Base-by-base conservation (phyloP, 2,113 vertebrate genomes). In the Porphyrio hochstetteri region DNA sequence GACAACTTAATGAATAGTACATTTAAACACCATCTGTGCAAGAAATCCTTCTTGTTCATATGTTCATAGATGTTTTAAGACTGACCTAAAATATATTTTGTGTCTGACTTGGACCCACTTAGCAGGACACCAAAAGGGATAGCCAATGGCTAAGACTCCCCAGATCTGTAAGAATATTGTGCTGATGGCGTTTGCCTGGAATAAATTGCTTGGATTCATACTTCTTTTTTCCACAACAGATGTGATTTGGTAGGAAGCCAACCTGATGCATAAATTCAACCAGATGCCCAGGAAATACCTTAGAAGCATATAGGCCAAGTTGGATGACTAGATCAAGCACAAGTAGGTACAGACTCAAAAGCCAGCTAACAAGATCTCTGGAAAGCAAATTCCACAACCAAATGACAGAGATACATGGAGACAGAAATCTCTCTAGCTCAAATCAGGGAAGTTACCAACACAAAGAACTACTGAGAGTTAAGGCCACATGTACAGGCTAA, bases 201-300 rank as follows among this genome's bases (percentile, higher is more conserved):
- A 92, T 69, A 78, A 86, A 92, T 69, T 77, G 52, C 29, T 61
- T 85, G n/a, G 57, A 36, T 96, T 94, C 57, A 68, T 38, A 53
- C 13, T 29, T 74, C 40, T 56, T 71, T 56, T 50, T 38, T 8
- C 44, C 79, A 86, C 31, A 93, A 88, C 79, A 95, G 63, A 95
- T 82, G 79, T 70, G 57, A 79, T 90, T 93, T 92, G 61, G 82
- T 88, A 69, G n/a, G 65, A 95, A 79, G 87, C 53, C 87, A 95
- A 9, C 15, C 42, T 78, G 68, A 89, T 46, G 74, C 61, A 85
- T 83, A 88, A 95, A 95, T 86, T 89, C 77, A 93, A 86, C 59
- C 91, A 95, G 77, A 82, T 82, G 82, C 80, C 92, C 90, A 85
- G 59, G 75, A 96, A 95, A 95, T 80, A 94, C 67, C 63, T 91